phyloP scores from a whole-genome alignment of 1,140 invertebrate genomes.

The Plutomurus gul region DNA sequence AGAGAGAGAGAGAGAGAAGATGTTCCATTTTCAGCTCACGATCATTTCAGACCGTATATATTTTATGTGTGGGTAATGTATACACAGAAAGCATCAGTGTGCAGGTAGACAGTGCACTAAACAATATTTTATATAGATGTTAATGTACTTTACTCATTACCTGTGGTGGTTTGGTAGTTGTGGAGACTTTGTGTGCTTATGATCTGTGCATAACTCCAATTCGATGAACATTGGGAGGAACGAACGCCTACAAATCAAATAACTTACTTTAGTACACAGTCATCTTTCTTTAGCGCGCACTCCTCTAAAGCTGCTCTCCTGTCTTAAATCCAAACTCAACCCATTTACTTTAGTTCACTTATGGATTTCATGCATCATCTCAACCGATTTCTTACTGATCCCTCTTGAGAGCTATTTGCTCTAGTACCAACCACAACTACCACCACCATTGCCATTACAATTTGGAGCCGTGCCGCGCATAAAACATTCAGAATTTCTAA shows the following conservation, averaged over 20 bases:
- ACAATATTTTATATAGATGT: no score
- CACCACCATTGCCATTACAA: background rate
- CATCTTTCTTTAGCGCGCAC: background rate
- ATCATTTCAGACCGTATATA: background rate
- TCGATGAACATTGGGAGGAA: background rate
- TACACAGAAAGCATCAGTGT: no score
- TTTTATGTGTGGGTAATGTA: background rate
- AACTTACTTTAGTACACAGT: background rate
- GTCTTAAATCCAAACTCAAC: background rate
- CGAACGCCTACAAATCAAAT: slow-evolving; percentile 45
- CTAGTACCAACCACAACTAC: background rate
- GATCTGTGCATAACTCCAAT: background rate
- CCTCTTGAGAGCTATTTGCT: background rate
- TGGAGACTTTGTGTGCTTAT: no score
- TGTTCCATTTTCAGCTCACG: slow-evolving; percentile 39
- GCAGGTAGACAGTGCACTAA: no score
- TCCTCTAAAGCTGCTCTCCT: background rate
- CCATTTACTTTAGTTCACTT: background rate
- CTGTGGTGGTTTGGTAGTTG: no score
- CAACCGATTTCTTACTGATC: background rate
- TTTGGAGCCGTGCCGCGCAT: background rate
- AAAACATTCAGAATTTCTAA: background rate
- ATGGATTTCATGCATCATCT: background rate
- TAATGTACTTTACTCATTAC: no score
- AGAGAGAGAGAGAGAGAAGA: background rate